Conservation (phyloP, 64 coral and sea anemone species). For the Anthopleura sola region DNA sequence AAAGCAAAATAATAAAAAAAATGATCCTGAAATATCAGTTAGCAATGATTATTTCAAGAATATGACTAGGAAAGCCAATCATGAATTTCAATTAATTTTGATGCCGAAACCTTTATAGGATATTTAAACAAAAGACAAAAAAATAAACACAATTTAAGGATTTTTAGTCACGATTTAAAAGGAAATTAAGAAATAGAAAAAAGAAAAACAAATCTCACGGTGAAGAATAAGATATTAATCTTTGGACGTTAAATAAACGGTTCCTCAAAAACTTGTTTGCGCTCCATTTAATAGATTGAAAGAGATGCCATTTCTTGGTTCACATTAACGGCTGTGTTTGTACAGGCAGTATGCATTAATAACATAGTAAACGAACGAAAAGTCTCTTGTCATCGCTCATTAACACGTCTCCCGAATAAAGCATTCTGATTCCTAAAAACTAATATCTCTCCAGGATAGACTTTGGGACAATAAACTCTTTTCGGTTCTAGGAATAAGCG, state of each 20-base stretch:
- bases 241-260: background rate
- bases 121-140: background rate
- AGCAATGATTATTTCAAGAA: no score
- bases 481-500: background rate
- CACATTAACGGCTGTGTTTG: background rate
- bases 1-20: no score
- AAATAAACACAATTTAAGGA: background rate
- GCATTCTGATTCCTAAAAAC: background rate
- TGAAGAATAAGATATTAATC: background rate
- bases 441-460: background rate
- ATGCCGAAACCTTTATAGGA: no score
- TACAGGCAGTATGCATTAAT: background rate
- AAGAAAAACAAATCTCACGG: background rate
- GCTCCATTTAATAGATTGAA: slow-evolving; percentile 4
- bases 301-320: background rate
- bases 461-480: background rate
- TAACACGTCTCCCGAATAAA: background rate
- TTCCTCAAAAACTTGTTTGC: background rate
- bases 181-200: background rate
- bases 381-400: background rate
- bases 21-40: no score
- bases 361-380: background rate
- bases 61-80: no score
- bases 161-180: background rate
- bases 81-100: no score